phyloP scores from a whole-genome alignment of 1,140 invertebrate genomes.

The Philopotamus ludificatus region DNA sequence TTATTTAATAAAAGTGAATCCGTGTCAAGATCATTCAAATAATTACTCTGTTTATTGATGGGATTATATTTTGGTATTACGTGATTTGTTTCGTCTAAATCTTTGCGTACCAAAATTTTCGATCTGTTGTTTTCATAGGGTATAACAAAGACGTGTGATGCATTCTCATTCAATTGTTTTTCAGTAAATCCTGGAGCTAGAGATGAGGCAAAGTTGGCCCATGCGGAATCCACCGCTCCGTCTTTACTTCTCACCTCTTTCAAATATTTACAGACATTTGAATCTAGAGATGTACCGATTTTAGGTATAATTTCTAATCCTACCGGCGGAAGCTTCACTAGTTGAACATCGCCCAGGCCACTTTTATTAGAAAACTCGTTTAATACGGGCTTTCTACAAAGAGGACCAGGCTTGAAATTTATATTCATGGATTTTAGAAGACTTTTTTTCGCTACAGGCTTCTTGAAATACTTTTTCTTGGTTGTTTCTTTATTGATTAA shows the following conservation, averaged over 20 bases:
- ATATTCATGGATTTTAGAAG: slow-evolving; percentile 25
- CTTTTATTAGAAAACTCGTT: slow-evolving; percentile 38
- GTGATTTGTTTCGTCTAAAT: slow-evolving; percentile 22
- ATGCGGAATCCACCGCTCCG: slow-evolving; percentile 41
- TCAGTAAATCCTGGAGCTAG: slow-evolving; percentile 38
- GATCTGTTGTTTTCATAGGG: slow-evolving; percentile 46
- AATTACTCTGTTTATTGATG: slow-evolving; percentile 19
- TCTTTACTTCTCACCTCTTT: slow-evolving; percentile 33
- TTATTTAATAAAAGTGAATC: slow-evolving; percentile 25
- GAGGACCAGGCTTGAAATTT: slow-evolving; percentile 47
- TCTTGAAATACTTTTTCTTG: slow-evolving; percentile 1
- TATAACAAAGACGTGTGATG: slow-evolving; percentile 44
- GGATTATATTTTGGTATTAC: slow-evolving; percentile 14
- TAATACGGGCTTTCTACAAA: slow-evolving; percentile 46
- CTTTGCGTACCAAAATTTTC: slow-evolving; percentile 43
- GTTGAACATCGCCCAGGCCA: slow-evolving; percentile 42
- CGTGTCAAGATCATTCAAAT: background rate
- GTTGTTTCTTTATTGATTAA: background rate
- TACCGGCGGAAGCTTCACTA: slow-evolving; percentile 45
- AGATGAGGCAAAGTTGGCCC: slow-evolving; percentile 48
- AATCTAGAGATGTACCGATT: slow-evolving; percentile 44
- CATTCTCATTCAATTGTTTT: slow-evolving; percentile 3
- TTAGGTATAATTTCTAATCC: slow-evolving; percentile 45
- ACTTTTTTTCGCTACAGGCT: slow-evolving; percentile 22
- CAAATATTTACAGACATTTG: slow-evolving; percentile 38